Evolutionary conservation across 2,797 vertebrate species (phyloP).

Genomic region (Alcedo quadribrachys): DNA sequence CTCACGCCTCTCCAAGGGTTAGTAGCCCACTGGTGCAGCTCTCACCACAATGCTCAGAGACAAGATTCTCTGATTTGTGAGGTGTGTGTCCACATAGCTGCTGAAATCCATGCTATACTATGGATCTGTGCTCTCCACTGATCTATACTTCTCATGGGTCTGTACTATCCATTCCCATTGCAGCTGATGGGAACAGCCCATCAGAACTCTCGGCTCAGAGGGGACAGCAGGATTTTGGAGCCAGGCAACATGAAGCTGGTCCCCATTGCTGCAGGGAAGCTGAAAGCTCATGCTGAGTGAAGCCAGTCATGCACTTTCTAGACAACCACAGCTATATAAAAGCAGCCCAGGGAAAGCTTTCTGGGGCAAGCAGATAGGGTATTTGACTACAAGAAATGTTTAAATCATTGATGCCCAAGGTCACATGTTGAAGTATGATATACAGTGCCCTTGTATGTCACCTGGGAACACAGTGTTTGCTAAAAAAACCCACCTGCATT

Average conservation of each 20-base stretch:
- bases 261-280: neutral
- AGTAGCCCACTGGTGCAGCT: neutral
- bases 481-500: neutral
- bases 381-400: neutral
- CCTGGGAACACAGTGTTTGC: neutral
- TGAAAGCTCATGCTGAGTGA: neutral
- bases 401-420: rapidly evolving
- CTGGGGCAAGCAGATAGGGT: neutral
- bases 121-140: neutral
- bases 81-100: neutral
- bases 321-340: neutral
- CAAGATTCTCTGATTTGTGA: neutral
- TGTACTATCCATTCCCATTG: neutral
- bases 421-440: neutral
- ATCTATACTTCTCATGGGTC: neutral
- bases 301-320: rapidly evolving
- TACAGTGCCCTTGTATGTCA: neutral
- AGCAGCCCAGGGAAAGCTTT: neutral
- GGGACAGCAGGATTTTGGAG: neutral
- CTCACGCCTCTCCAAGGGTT: neutral
- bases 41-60: neutral
- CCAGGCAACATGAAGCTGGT: neutral
- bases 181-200: neutral
- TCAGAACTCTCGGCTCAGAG: neutral
- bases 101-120: neutral